phyloP scores from a whole-genome alignment of 2,113 vertebrate genomes.

The Lophius piscatorius region DNA sequence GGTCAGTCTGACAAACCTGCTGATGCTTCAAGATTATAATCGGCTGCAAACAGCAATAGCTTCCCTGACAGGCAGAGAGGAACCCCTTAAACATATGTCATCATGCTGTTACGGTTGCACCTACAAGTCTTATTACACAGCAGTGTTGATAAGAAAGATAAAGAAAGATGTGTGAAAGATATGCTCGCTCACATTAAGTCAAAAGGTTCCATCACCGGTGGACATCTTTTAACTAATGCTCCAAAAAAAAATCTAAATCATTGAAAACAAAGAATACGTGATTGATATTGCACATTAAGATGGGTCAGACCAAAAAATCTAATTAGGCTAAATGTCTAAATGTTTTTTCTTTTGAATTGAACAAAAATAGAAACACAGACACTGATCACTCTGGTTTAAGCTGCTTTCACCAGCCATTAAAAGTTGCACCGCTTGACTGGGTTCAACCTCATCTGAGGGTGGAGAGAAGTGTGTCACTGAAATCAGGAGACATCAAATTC shows the following conservation, averaged over 20 bases:
- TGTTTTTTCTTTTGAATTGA: conserved; percentile 66
- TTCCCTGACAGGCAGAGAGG: conserved; percentile 41
- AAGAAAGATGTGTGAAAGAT: too few relatives aligned
- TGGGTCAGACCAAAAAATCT: too few relatives aligned
- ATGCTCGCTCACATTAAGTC: too few relatives aligned
- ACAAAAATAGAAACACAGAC: conserved; percentile 50
- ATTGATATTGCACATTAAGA: conserved; percentile 47
- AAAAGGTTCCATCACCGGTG: too few relatives aligned
- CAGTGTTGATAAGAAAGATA: too few relatives aligned
- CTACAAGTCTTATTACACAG: too few relatives aligned
- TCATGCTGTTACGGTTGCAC: too few relatives aligned
- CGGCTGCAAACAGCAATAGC: conserved; percentile 37
- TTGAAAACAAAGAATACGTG: too few relatives aligned
- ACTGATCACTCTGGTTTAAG: conserved; percentile 50
- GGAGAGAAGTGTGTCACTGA: conserved; percentile 33
- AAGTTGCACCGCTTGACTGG: conserved; percentile 38
- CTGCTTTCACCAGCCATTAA: conserved; percentile 53
- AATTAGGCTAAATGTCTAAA: too few relatives aligned
- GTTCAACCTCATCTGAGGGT: conserved; percentile 19
- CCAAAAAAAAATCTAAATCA: conserved; percentile 18
- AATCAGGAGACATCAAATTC: conserved; percentile 19
- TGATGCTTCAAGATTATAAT: conserved; percentile 46
- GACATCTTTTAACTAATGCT: too few relatives aligned
- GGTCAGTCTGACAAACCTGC: conserved; percentile 43
- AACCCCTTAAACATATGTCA: too few relatives aligned